These are phyloP conservation scores for Sinocyclocheilus grahami DNA, from an alignment of 2,113 vertebrate species.

Conservation along the genomic window DNA sequence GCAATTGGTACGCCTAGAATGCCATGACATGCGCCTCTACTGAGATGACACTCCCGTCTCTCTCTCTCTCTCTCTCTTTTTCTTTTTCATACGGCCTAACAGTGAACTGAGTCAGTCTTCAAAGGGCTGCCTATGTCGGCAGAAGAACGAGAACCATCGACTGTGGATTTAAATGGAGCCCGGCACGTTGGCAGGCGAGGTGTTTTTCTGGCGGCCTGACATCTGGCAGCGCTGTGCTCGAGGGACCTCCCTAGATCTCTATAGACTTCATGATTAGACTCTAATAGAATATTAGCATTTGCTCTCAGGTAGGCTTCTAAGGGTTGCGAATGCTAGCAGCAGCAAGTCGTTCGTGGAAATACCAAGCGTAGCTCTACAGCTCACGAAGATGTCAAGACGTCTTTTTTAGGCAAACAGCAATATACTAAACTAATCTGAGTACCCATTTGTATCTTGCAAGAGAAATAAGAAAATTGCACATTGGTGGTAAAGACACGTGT, in stretches of 20 bases:
- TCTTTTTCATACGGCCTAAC: slow-evolving; percentile 56
- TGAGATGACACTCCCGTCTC: slow-evolving; percentile 57
- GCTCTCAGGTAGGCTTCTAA: slow-evolving; percentile 80
- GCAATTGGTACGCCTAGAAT: slow-evolving; percentile 48
- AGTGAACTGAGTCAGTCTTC: slow-evolving; percentile 65
- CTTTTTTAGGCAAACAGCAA: slow-evolving; percentile 9
- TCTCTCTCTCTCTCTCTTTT: neutral
- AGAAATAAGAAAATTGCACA: neutral
- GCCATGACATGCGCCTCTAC: slow-evolving; percentile 50
- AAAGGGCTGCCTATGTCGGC: slow-evolving; percentile 65
- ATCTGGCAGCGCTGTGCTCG: slow-evolving; percentile 81
- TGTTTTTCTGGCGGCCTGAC: slow-evolving; percentile 82
- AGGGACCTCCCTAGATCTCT: slow-evolving; percentile 82
- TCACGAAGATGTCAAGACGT: slow-evolving; percentile 5
- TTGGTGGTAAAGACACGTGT: neutral
- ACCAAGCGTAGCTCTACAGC: slow-evolving; percentile 35
- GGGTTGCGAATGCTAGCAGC: slow-evolving; percentile 74
- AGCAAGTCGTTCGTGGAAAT: slow-evolving; percentile 65
- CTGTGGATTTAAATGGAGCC: slow-evolving; percentile 80
- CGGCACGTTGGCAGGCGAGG: slow-evolving; percentile 78
- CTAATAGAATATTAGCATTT: slow-evolving; percentile 89
- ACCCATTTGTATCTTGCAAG: slow-evolving; percentile 1
- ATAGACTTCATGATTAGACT: slow-evolving; percentile 82
- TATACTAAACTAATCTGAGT: slow-evolving; percentile 2
- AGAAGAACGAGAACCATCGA: slow-evolving; percentile 63